These are phyloP conservation scores for Agrochola lota DNA, from an alignment of 2,888 invertebrate species.

Conservation along the genomic window DNA sequence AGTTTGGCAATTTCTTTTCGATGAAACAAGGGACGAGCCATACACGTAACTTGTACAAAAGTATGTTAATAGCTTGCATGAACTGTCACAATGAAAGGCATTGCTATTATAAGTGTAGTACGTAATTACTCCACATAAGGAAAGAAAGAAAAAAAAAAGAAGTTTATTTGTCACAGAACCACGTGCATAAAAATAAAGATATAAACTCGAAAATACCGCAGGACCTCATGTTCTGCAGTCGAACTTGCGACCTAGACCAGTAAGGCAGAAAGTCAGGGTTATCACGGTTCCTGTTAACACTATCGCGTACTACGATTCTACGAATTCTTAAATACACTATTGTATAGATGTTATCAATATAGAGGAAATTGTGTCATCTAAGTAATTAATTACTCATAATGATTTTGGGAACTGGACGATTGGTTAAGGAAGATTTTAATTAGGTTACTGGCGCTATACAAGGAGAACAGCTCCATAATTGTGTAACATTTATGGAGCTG, in stretches of 20 bases:
- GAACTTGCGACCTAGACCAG: conserved; percentile 24
- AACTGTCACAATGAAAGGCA: background rate
- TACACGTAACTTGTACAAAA: too few relatives aligned
- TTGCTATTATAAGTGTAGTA: too few relatives aligned
- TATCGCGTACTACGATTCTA: conserved; percentile 51
- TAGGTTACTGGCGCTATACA: background rate
- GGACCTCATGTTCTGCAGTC: background rate
- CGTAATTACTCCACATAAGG: background rate
- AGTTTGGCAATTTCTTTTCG: too few relatives aligned
- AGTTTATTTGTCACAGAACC: too few relatives aligned
- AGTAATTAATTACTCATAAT: conserved; percentile 20
- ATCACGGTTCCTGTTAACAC: conserved; percentile 31
- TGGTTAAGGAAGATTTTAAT: background rate
- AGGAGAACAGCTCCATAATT: background rate
- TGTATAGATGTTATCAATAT: conserved; percentile 21
- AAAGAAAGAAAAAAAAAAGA: too few relatives aligned
- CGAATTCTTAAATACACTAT: conserved; percentile 23
- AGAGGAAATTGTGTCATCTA: conserved; percentile 38
- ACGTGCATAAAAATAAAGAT: too few relatives aligned
- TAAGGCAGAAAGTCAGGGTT: conserved; percentile 27
- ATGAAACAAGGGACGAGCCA: too few relatives aligned
- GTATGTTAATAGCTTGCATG: background rate
- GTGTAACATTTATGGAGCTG: too few relatives aligned
- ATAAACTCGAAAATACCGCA: too few relatives aligned
- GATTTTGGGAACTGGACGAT: conserved; percentile 26